These are phyloP conservation scores for Torymus texanus DNA, from an alignment of 2,888 invertebrate genomes.

Conservation along the genomic window DNA sequence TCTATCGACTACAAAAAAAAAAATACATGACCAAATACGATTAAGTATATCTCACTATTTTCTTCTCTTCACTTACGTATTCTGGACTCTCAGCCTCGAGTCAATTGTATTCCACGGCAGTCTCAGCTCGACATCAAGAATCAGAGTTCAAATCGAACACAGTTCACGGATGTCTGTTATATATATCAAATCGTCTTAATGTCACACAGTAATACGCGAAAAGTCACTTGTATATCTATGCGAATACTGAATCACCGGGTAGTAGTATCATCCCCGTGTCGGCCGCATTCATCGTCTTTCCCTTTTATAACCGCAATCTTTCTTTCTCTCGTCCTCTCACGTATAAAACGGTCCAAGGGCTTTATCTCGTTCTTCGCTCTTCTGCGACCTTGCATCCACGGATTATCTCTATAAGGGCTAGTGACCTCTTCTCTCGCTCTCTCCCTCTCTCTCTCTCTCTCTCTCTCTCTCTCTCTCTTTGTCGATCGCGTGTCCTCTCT, in stretches of 20 bases:
- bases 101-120: too few relatives aligned
- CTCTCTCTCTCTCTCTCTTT: not conserved
- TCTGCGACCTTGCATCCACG: constrained; percentile 40
- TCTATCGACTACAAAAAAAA: not conserved
- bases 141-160: not conserved
- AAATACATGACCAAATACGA: too few relatives aligned
- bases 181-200: too few relatives aligned
- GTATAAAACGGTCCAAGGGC: not conserved
- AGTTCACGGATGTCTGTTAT: too few relatives aligned
- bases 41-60: too few relatives aligned
- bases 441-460: constrained; percentile 9
- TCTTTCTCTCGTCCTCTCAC: constrained; percentile 13
- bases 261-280: not conserved
- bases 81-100: constrained; percentile 12
- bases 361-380: constrained; percentile 9
- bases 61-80: constrained; percentile 15
- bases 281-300: constrained; percentile 12
- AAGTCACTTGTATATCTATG: too few relatives aligned
- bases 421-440: constrained; percentile 36
- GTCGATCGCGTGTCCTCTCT: not conserved
- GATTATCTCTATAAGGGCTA: constrained; percentile 41
- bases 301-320: not conserved
- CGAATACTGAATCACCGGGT: too few relatives aligned
- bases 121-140: constrained; percentile 38
- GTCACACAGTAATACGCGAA: too few relatives aligned